phyloP scores from a whole-genome alignment of 2,888 invertebrate genomes.

The Noctuana brunneofusca region DNA sequence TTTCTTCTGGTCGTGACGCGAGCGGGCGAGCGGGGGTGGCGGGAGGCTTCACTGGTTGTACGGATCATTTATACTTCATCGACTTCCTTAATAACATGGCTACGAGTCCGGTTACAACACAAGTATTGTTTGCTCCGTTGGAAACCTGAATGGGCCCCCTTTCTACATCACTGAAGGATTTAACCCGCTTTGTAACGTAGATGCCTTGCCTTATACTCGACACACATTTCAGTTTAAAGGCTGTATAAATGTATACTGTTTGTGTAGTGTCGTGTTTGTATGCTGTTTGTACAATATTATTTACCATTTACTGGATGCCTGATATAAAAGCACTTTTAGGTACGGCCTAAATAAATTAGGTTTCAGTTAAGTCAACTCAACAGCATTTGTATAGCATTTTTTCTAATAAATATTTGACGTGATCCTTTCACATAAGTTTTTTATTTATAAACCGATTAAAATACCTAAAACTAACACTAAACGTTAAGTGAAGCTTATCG shows the following conservation, averaged over 20 bases:
- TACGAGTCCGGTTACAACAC: slow-evolving; percentile 33
- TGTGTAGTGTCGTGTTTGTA: neutral
- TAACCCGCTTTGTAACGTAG: slow-evolving; percentile 29
- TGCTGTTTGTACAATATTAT: neutral
- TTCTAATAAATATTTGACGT: too few species aligned
- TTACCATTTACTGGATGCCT: too few species aligned
- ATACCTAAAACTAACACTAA: too few species aligned
- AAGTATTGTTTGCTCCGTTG: slow-evolving; percentile 29
- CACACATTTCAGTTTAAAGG: slow-evolving; percentile 21
- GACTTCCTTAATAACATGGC: slow-evolving; percentile 69
- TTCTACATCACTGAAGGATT: slow-evolving; percentile 32
- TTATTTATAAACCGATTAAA: too few species aligned
- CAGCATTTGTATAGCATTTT: too few species aligned
- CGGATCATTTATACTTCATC: slow-evolving; percentile 81
- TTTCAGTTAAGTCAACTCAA: too few species aligned
- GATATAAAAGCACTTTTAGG: too few species aligned
- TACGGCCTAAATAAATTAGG: too few species aligned
- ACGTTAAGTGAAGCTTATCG: too few species aligned
- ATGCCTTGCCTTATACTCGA: slow-evolving; percentile 17
- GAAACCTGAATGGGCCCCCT: slow-evolving; percentile 24
- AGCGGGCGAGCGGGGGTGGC: slow-evolving; percentile 48
- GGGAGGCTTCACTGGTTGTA: slow-evolving; percentile 61
- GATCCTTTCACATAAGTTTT: too few species aligned
- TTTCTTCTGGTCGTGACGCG: slow-evolving; percentile 81
- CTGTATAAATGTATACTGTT: neutral